Base-by-base conservation (phyloP, 2,888 invertebrate genomes). In the Ophioninae sp. region DNA sequence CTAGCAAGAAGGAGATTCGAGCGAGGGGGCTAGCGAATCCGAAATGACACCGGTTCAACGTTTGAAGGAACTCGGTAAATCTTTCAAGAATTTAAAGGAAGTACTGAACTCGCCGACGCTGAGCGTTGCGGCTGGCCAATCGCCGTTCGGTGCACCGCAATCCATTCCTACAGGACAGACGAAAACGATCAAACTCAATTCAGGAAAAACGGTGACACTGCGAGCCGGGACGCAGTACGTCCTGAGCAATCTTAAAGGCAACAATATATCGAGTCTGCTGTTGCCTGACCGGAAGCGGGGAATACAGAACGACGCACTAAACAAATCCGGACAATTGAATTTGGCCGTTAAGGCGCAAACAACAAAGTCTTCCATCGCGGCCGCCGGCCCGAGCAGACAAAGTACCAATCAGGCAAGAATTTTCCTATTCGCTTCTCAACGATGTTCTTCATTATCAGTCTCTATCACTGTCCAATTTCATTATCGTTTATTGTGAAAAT, bases 181-280 rank as follows among this genome's bases (percentile, higher is more conserved):
- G 74, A 89, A 89, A 84, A 90, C 90, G 0, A 86, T 92, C 3
- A 90, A 89, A 50, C 79, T 91, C 37, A 88, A 89, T 59, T 86
- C 90, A 6, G 89, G 89, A 0, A 91, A 91, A 82, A 86, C 89
- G 7, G 79, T 91, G 37, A 91, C 89, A 17, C 83, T 91, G 30
- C 88, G 88, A 30, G 87, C 90, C 10, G 89, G 89, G 39, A 86
- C 89, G 20, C 89, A 91, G 10, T 91, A 89, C 8, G 87, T 90
- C 5, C 73, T 91, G 57, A 89, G 89, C 67, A 90, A 91, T 80
- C 65, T 89, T 8, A 91, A 91, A 81, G 86, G 86, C 7, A 73
- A 72, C 17, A 88, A 88, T 68, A 50, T 89, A 17, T 86, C 89
- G n/a, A 82, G 87, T 6, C 73, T 89, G 20, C 61, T 90, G 73